Percentiles rank a stretch among this genome's conserved stretches.
phyloP scores from a whole-genome alignment of 1,140 invertebrate genomes.

The Thaumetopoea pityocampa region DNA sequence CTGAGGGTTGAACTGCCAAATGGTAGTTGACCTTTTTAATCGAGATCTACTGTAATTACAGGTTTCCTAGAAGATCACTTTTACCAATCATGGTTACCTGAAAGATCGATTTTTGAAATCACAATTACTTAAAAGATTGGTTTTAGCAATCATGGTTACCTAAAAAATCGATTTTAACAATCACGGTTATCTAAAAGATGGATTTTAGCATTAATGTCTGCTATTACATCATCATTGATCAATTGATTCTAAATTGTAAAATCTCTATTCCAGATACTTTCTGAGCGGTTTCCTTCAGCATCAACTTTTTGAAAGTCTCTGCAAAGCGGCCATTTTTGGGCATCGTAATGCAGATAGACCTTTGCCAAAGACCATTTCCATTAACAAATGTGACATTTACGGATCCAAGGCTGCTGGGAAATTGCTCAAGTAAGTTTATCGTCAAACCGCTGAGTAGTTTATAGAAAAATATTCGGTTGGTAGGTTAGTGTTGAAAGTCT shows the following conservation, averaged over 20 bases:
- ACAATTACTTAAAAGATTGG: too few relatives aligned
- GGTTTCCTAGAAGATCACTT: too few relatives aligned
- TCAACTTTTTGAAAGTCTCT: conserved; percentile 85
- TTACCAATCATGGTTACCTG: too few relatives aligned
- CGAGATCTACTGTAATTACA: too few relatives aligned
- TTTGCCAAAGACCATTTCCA: conserved; percentile 76
- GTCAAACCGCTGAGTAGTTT: neutral
- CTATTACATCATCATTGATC: neutral
- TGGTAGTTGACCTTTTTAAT: too few relatives aligned
- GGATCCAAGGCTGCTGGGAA: conserved; percentile 80
- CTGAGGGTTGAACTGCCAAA: too few relatives aligned
- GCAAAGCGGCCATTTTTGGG: conserved; percentile 79
- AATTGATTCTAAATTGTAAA: neutral
- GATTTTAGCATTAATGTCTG: neutral
- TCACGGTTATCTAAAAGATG: too few relatives aligned
- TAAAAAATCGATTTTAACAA: too few relatives aligned
- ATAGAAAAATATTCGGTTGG: neutral
- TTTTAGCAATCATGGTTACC: too few relatives aligned
- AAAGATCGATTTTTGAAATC: too few relatives aligned
- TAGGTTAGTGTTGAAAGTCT: neutral
- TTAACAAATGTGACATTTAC: conserved; percentile 85
- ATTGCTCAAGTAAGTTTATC: conserved; percentile 73
- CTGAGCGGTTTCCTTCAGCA: conserved; percentile 84
- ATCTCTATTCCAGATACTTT: conserved; percentile 80
- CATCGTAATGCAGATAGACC: conserved; percentile 47